Evolutionary conservation across 2,797 vertebrate species (phyloP).

Genomic region (Gadopsis marmoratus): DNA sequence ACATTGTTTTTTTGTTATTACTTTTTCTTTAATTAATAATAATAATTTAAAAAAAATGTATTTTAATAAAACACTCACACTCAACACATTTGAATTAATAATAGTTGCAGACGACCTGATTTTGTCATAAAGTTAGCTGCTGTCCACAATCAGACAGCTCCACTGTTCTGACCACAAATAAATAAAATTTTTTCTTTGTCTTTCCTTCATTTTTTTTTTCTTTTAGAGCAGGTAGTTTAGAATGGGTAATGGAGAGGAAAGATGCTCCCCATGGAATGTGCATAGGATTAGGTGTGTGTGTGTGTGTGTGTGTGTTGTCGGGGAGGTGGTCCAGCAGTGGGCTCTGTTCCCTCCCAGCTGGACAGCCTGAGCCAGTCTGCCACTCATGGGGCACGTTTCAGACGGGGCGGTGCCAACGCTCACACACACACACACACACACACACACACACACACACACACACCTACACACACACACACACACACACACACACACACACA

Average conservation of each 20-base stretch:
- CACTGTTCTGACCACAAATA: not conserved
- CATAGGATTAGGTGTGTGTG: constrained; percentile 58
- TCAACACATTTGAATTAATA: not conserved
- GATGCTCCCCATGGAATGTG: constrained; percentile 62
- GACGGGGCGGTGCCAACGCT: constrained; percentile 75
- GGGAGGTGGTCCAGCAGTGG: constrained; percentile 78
- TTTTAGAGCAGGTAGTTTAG: constrained; percentile 46
- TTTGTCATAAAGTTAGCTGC: not conserved
- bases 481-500: constrained; percentile 36
- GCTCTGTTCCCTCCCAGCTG: constrained; percentile 78
- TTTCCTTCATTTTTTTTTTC: not conserved
- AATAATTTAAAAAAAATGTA: too few relatives aligned
- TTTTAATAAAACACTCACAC: not conserved
- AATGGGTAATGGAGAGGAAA: constrained; percentile 56
- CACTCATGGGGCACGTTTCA: constrained; percentile 83
- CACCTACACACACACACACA: not conserved
- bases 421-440: constrained; percentile 27
- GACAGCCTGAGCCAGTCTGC: constrained; percentile 84
- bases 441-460: constrained; percentile 14
- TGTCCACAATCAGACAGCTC: not conserved
- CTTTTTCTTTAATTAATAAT: not conserved
- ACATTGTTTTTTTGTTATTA: not conserved
- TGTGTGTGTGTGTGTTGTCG: constrained; percentile 50
- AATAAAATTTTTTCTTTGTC: not conserved
- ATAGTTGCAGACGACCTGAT: not conserved